These are phyloP conservation scores for Operophtera brumata DNA, from an alignment of 2,888 invertebrate genomes.

Conservation along the genomic window DNA sequence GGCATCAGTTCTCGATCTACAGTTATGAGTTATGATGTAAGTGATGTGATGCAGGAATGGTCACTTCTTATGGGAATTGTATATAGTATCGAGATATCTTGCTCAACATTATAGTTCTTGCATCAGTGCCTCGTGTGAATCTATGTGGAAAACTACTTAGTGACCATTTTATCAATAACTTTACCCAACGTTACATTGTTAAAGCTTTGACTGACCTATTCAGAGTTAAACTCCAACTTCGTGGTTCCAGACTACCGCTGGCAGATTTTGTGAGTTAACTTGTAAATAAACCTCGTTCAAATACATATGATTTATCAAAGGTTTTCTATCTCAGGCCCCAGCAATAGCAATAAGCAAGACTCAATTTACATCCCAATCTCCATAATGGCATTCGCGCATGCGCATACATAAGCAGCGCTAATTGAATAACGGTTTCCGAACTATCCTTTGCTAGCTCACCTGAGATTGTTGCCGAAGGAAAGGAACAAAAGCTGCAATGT, in stretches of 20 bases:
- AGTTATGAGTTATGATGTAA: neutral
- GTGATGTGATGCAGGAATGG: slow-evolving; percentile 8
- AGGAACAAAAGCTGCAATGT: slow-evolving; percentile 3
- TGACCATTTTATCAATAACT: neutral
- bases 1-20: neutral
- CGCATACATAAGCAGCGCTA: slow-evolving; percentile 38
- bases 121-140: slow-evolving; percentile 19
- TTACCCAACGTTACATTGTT: neutral
- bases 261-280: too few species aligned
- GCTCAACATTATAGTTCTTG: neutral
- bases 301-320: neutral
- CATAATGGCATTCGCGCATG: slow-evolving; percentile 32
- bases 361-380: slow-evolving; percentile 14
- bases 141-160: neutral
- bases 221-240: too few species aligned
- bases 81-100: neutral
- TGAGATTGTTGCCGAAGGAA: neutral
- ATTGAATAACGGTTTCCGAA: slow-evolving; percentile 47
- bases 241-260: too few species aligned
- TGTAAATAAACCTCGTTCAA: too few species aligned
- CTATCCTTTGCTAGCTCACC: slow-evolving; percentile 7
- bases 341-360: neutral
- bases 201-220: neutral
- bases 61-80: slow-evolving; percentile 4
- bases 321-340: neutral